Base-by-base conservation (phyloP, 2,888 invertebrate species). In the Hyles lineata region DNA sequence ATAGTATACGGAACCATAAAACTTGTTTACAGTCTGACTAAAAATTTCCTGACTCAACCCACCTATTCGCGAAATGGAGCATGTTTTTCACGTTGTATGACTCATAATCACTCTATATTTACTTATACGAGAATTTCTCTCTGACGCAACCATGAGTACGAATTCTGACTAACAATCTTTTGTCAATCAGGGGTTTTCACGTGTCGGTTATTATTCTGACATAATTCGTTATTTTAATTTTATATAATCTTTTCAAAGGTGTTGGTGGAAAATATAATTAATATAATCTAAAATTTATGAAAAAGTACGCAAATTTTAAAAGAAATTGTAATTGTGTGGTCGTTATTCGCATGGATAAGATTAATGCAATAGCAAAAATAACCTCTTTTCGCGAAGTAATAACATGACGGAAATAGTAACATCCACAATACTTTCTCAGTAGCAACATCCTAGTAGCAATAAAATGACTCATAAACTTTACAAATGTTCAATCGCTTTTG, bases 1-100 rank as follows among this genome's bases (percentile, higher is more conserved):
- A 59, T 43, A 60, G 8, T 19, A 72, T 55, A 67, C 72, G 32
- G 58, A 67, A 72, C 58, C 43, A 55, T 58, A 67, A 72, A 71
- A 63, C 23, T 73, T 70, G 69, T 70, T 61, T 70, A 52, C 52
- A 52, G 8, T 61, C 35, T 52, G 50, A 61, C 23, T 67, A 72
- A 59, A 67, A 67, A 43, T 58, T 70, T 17, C 69, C 58, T 76
- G 74, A 80, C 63, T 76, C 80, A 80, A 71, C 19, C 74, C 74
- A 75, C 52, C 77, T 79, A 82, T 82, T 79, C 79, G 81, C 78
- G 80, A 88, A 85, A 85, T 86, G 83, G 81, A 75, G 77, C 81
- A 84, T 83, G 81, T 85, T 87, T 85, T 87, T 85, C 82, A 86
- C 83, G 80, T 85, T 84, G 81, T 11, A 79, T 85, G 82, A 81